Percentiles rank a stretch among this genome's conserved stretches.
Evolutionary conservation across 1,140 invertebrate genomes (phyloP).

Genomic region (Odontomachus brunneus): DNA sequence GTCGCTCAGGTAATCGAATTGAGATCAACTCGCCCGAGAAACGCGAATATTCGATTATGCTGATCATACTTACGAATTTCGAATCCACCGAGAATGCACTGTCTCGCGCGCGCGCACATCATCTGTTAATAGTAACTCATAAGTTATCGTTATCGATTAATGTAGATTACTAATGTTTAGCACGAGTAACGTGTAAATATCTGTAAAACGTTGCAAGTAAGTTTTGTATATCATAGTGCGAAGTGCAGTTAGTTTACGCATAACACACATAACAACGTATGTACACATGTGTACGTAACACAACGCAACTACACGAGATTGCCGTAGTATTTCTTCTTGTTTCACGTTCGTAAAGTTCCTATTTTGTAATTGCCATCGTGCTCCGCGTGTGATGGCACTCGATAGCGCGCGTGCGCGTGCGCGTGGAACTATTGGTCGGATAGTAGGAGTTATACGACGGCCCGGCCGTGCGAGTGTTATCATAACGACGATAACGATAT

Average conservation of each 20-base stretch:
- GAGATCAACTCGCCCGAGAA: not conserved
- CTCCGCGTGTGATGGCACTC: not conserved
- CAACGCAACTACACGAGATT: not conserved
- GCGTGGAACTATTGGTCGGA: not conserved
- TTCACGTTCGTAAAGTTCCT: constrained; percentile 32
- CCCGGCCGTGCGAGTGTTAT: constrained; percentile 25
- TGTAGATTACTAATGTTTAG: not conserved
- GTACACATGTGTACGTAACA: not conserved
- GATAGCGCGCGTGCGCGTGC: not conserved
- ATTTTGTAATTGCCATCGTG: constrained; percentile 1
- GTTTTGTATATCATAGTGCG: constrained; percentile 29
- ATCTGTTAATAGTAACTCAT: constrained; percentile 15
- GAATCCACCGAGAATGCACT: not conserved
- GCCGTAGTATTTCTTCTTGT: constrained; percentile 21
- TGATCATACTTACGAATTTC: not conserved
- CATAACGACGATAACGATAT: constrained; percentile 68
- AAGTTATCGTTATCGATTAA: constrained; percentile 24
- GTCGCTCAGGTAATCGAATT: not conserved
- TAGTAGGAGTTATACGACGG: constrained; percentile 23
- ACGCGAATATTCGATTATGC: not conserved
- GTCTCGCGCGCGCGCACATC: not conserved
- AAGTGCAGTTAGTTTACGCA: constrained; percentile 6
- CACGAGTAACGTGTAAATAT: constrained; percentile 35
- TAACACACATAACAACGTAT: not conserved
- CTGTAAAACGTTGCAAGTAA: constrained; percentile 20